Evolutionary conservation across 2,888 invertebrate genomes (phyloP).

Genomic region (Acronicta psi): DNA sequence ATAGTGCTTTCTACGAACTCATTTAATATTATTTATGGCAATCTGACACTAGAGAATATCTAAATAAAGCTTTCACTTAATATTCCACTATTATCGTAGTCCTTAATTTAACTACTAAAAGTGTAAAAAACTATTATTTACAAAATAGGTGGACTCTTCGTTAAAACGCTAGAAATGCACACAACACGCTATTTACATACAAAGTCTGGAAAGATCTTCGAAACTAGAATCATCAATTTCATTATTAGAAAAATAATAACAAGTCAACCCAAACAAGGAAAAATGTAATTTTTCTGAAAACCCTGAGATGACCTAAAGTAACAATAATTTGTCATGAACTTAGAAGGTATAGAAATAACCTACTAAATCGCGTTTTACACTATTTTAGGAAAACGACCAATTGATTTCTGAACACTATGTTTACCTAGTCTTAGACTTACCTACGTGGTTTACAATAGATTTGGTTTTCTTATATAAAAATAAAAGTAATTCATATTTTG

Average conservation of each 20-base stretch:
- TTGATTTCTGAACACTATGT: slow-evolving; percentile 33
- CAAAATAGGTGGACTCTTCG: slow-evolving; percentile 89
- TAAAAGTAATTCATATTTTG: slow-evolving; percentile 65
- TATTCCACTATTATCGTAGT: slow-evolving; percentile 65
- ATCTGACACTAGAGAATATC: slow-evolving; percentile 76
- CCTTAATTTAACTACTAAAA: slow-evolving; percentile 72
- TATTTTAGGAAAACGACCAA: slow-evolving; percentile 14
- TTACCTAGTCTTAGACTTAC: slow-evolving; percentile 36
- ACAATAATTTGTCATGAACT: slow-evolving; percentile 4
- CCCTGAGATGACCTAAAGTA: slow-evolving; percentile 1
- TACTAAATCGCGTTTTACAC: slow-evolving; percentile 26
- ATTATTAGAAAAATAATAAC: slow-evolving; percentile 36
- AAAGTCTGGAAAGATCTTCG: slow-evolving; percentile 42
- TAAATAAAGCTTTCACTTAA: slow-evolving; percentile 84
- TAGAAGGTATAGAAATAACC: not conserved
- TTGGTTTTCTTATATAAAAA: slow-evolving; percentile 79
- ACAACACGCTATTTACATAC: slow-evolving; percentile 75
- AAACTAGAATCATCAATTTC: slow-evolving; percentile 20
- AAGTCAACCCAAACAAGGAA: slow-evolving; percentile 8
- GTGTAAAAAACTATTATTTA: slow-evolving; percentile 88
- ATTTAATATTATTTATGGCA: slow-evolving; percentile 76
- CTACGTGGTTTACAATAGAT: slow-evolving; percentile 58
- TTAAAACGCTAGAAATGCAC: slow-evolving; percentile 83
- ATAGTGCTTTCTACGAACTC: slow-evolving; percentile 53
- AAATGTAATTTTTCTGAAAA: slow-evolving; percentile 9